Evolutionary conservation across 2,797 vertebrate species (phyloP), one percentile per base, ranked within the genome.

Genomic region (Phylloscopus collybita): DNA sequence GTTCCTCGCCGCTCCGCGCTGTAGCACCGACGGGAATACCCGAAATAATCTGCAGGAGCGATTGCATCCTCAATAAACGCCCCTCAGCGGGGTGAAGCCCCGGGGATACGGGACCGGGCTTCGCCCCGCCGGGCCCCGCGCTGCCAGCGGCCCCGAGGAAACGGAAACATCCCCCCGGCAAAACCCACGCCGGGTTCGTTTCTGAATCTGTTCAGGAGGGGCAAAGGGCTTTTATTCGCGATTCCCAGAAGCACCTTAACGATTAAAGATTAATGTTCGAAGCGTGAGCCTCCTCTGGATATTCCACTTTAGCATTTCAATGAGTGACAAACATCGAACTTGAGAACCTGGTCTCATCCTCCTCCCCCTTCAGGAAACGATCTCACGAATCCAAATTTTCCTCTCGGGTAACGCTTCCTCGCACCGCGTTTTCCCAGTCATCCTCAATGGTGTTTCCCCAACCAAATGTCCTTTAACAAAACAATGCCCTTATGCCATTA

Each of bases 381-480:
- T 90, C 79, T 78, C 62, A 51, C 85, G 15, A 42, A 87, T 57
- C 66, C 59, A 17, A 72, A 74, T 45, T 86, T 94, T 75, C 29
- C 60, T 50, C 71, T 26, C 25, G 30, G 56, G 62, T 49, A 64
- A 72, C 8, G 19, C 67, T 89, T 57, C 87, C 70, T 87, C 19
- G 22, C 80, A 61, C 64, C 32, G 13, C 11, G n/a, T 27, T 75
- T 92, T 69, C 75, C 47, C 66, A 78, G 51, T 47, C 86, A 91
- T 86, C 80, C 82, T 95, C 87, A 67, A 85, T 38, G 86, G 95
- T 95, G 96, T 96, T 96, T 93, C 93, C 96, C 96, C 98, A 98
- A 98, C 98, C 97, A 98, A 97, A 93, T 93, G 90, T 36, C 97
- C 95, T 98, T 99, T 97, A 99, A 99, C 98, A 98, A 99, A 99